A percentile compares a stretch with the other conserved stretches of the same genome.
Conservation (phyloP, 64 coral and sea anemone genomes). For the Porites australiensis region DNA sequence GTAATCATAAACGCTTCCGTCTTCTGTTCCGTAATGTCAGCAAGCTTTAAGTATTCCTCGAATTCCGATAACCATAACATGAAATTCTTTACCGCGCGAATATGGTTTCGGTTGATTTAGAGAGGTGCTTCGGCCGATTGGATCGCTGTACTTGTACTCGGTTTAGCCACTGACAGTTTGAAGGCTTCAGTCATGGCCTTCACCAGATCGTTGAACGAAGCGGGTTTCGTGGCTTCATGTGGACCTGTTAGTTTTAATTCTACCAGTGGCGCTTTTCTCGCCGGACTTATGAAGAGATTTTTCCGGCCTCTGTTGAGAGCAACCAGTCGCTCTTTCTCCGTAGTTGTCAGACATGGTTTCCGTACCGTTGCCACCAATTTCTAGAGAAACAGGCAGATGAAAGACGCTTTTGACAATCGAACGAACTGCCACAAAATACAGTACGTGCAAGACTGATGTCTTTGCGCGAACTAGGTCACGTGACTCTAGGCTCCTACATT, state of each 20-base stretch:
- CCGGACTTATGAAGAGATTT: neutral
- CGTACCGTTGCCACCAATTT: conserved; percentile 19
- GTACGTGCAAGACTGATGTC: no score
- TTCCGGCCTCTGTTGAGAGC: neutral
- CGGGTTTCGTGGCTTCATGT: neutral
- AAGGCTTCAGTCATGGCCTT: neutral
- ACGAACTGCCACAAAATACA: no score
- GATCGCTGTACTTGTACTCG: neutral
- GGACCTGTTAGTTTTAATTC: neutral
- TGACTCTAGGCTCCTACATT: no score
- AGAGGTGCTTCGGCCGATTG: conserved; percentile 4
- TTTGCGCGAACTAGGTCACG: no score
- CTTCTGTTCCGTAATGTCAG: conserved; percentile 24
- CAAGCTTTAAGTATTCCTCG: conserved; percentile 33
- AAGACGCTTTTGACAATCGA: no score
- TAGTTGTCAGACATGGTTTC: neutral
- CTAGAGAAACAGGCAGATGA: neutral
- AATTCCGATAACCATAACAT: conserved; percentile 77
- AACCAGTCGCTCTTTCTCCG: neutral
- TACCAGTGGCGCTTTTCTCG: neutral
- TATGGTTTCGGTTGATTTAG: conserved; percentile 25
- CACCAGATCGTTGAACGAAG: neutral
- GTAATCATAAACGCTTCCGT: conserved; percentile 55
- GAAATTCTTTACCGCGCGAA: conserved; percentile 53
- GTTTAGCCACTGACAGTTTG: conserved; percentile 14